A percentile compares a stretch with the other conserved stretches of the same genome.
phyloP scores from a whole-genome alignment of 1,140 invertebrate genomes.

The Drosophila pseudoobscura region DNA sequence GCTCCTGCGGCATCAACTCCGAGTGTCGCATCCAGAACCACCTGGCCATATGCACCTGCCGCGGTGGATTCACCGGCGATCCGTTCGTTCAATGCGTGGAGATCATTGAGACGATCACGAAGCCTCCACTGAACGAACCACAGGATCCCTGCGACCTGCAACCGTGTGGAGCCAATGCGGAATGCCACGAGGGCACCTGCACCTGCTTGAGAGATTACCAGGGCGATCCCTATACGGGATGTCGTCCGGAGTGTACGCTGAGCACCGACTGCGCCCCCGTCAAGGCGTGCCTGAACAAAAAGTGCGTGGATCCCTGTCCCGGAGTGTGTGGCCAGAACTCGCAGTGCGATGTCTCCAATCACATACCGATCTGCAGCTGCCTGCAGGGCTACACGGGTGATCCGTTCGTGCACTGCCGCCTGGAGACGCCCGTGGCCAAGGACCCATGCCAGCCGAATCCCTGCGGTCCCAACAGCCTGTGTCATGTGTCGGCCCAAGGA shows the following conservation, averaged over 20 bases:
- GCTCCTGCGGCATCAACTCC: conserved; percentile 90
- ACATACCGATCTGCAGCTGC: conserved; percentile 91
- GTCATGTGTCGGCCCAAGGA: conserved; percentile 88
- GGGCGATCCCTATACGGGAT: conserved; percentile 88
- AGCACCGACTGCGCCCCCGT: conserved; percentile 91
- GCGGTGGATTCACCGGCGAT: conserved; percentile 87
- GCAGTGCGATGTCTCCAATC: conserved; percentile 91
- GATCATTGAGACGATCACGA: conserved; percentile 85
- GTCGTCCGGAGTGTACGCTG: conserved; percentile 92
- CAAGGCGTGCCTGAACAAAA: conserved; percentile 89
- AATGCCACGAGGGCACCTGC: conserved; percentile 88
- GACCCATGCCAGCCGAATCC: conserved; percentile 90
- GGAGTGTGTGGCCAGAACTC: conserved; percentile 90
- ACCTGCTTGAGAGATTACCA: conserved; percentile 87
- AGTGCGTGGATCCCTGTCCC: conserved; percentile 90
- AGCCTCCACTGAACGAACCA: conserved; percentile 80
- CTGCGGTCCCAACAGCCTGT: conserved; percentile 91
- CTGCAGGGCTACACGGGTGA: conserved; percentile 89
- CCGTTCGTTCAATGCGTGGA: conserved; percentile 88
- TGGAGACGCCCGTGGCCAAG: conserved; percentile 57
- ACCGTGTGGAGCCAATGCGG: conserved; percentile 91
- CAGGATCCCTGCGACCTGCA: conserved; percentile 88
- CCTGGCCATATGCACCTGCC: conserved; percentile 89
- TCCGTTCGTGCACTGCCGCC: conserved; percentile 87
- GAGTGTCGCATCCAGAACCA: conserved; percentile 91